These are phyloP conservation scores for Balaeniceps rex DNA, from an alignment of 2,113 vertebrate genomes.

Conservation along the genomic window DNA sequence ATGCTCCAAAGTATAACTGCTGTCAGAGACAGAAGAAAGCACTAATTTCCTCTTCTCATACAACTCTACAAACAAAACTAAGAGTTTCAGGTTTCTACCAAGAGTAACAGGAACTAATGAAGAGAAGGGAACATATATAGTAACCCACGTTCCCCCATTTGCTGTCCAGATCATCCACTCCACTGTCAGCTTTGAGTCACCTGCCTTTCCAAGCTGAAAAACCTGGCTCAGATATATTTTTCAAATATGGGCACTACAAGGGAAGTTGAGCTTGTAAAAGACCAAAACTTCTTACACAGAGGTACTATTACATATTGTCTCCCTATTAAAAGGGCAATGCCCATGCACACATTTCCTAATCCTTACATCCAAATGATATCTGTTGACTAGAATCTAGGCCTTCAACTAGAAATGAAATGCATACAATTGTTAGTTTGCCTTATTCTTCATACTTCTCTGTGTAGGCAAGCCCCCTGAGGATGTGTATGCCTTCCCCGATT, in stretches of 20 bases:
- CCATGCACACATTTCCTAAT: neutral
- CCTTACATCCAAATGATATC: neutral
- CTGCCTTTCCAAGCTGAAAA: neutral
- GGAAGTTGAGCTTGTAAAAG: neutral
- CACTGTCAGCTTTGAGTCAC: neutral
- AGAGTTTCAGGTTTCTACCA: neutral
- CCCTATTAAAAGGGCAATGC: neutral
- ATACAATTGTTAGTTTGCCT: neutral
- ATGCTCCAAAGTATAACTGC: neutral
- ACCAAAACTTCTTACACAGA: neutral
- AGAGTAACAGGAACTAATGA: neutral
- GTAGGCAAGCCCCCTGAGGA: neutral
- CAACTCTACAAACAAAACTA: neutral
- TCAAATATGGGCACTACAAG: neutral
- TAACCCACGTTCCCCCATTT: neutral
- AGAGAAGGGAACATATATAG: rapidly evolving
- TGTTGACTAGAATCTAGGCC: neutral
- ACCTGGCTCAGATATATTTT: neutral
- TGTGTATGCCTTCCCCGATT: neutral
- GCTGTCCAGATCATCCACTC: neutral
- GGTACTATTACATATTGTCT: neutral
- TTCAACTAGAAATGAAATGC: neutral
- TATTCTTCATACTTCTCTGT: neutral
- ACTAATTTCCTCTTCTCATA: neutral
- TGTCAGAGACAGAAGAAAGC: neutral